phyloP scores from a whole-genome alignment of 2,113 vertebrate genomes.

The Mus pahari region DNA sequence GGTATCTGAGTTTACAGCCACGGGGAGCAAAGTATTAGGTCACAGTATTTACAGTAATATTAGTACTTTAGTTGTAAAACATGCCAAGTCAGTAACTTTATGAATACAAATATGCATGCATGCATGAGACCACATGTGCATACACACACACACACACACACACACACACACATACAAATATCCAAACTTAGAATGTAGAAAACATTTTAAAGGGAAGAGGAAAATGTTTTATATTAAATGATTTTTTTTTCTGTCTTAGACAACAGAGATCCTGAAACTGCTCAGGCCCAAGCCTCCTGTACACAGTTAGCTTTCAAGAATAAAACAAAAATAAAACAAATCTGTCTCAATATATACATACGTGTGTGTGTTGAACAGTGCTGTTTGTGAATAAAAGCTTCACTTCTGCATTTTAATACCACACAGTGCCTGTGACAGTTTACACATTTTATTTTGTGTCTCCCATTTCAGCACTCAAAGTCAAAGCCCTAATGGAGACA shows the following conservation, averaged over 20 bases:
- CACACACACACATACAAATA: not conserved
- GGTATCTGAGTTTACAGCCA: not conserved
- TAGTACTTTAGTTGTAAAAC: not conserved
- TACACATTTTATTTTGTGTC: not conserved
- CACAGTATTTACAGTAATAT: not conserved
- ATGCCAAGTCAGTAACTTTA: not conserved
- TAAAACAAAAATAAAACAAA: constrained; percentile 34
- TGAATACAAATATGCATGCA: not conserved
- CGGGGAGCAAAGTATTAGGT: not conserved
- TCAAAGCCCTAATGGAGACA: not conserved
- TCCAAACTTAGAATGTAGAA: not conserved
- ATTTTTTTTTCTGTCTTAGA: not conserved
- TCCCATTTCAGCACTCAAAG: not conserved
- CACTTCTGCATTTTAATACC: not conserved
- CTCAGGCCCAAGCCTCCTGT: not conserved
- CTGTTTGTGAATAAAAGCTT: constrained; percentile 33
- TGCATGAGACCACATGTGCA: no score
- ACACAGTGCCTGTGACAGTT: constrained; percentile 4
- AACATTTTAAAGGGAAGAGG: not conserved
- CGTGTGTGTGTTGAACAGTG: not conserved
- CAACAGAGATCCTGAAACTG: not conserved
- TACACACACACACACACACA: no score
- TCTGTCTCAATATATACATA: not conserved
- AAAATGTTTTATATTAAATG: not conserved
- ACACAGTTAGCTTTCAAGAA: constrained; percentile 9